Conservation (phyloP, 2,797 vertebrate species). For the Microhierax caerulescens region DNA sequence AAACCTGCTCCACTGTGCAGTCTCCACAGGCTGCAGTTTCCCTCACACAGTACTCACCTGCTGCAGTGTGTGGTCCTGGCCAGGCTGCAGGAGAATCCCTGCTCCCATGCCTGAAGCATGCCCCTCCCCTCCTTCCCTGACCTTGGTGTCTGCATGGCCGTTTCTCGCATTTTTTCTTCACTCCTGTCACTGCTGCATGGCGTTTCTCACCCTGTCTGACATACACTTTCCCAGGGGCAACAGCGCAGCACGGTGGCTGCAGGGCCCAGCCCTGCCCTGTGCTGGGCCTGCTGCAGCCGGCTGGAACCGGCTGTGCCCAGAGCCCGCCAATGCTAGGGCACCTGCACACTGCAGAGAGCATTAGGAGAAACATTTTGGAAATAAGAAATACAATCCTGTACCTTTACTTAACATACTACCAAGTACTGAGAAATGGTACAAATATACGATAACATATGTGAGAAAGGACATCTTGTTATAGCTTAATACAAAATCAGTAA, state of each 20-base stretch:
- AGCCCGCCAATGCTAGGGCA: rapidly evolving
- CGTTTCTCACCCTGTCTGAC: background rate
- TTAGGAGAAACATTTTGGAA: background rate
- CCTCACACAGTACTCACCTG: background rate
- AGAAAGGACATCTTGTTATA: background rate
- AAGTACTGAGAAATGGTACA: background rate
- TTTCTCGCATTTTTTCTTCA: background rate
- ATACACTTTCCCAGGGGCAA: background rate
- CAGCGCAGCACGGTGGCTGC: rapidly evolving
- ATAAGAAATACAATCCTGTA: background rate
- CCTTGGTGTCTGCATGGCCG: too few species aligned
- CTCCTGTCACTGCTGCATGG: background rate
- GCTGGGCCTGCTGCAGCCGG: rapidly evolving
- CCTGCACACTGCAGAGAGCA: background rate
- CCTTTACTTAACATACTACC: background rate
- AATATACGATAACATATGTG: background rate
- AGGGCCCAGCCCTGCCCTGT: rapidly evolving
- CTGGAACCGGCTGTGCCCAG: rapidly evolving
- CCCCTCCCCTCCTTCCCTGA: too few species aligned
- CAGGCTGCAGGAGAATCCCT: too few species aligned
- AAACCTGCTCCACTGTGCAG: background rate
- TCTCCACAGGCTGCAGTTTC: background rate
- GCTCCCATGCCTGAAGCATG: too few species aligned
- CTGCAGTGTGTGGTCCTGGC: too few species aligned
- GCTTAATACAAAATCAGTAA: background rate